phyloP scores from a whole-genome alignment of 2,113 vertebrate genomes.

The Silurus meridionalis region DNA sequence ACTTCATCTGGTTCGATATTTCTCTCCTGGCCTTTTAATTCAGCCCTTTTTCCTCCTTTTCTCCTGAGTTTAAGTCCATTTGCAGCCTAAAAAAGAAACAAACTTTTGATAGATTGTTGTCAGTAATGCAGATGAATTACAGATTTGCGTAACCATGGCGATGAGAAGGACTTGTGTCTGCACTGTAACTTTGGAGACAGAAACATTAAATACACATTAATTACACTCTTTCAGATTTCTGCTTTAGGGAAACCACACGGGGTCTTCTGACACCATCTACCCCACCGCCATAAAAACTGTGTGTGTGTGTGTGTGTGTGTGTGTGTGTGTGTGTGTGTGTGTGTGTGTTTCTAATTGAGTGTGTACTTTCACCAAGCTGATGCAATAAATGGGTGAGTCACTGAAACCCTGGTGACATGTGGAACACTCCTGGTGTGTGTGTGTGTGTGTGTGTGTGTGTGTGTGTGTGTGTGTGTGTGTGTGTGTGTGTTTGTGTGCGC shows the following conservation, averaged over 20 bases:
- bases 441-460: slow-evolving; percentile 44
- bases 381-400: slow-evolving; percentile 55
- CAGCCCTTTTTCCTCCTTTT: slow-evolving; percentile 2
- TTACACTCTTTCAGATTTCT: neutral
- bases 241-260: neutral
- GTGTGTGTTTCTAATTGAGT: slow-evolving; percentile 15
- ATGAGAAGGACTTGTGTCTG: too few relatives aligned
- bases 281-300: neutral
- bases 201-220: neutral
- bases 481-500: neutral
- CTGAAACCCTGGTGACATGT: slow-evolving; percentile 51
- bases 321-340: slow-evolving; percentile 12
- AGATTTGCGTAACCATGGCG: too few relatives aligned
- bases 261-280: neutral
- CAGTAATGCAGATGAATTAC: neutral
- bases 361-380: slow-evolving; percentile 47
- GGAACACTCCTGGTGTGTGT: slow-evolving; percentile 13
- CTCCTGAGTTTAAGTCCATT: neutral
- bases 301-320: slow-evolving; percentile 6
- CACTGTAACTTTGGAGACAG: too few relatives aligned
- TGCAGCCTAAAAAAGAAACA: neutral
- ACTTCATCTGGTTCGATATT: slow-evolving; percentile 20
- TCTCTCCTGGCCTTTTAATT: slow-evolving; percentile 25
- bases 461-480: neutral
- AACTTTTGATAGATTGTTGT: neutral